These are phyloP conservation scores for Holacanthella duospinosa DNA, from an alignment of 2,888 invertebrate species.

Conservation along the genomic window DNA sequence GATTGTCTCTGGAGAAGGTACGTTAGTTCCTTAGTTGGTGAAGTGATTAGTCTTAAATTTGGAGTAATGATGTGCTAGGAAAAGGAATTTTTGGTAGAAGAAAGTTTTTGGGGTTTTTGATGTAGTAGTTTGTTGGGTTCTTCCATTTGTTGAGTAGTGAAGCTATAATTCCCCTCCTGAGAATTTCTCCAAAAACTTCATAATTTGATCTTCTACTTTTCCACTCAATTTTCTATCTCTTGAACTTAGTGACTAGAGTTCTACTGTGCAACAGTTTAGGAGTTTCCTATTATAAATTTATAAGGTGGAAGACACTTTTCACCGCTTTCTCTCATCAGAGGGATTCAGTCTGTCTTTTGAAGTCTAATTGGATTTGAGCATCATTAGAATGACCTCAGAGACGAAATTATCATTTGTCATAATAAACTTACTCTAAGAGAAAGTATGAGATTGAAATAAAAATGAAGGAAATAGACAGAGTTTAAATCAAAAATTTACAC, in stretches of 20 bases:
- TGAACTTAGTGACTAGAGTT: background rate
- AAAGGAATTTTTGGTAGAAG: too few species aligned
- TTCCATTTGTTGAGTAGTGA: too few species aligned
- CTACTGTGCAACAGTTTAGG: background rate
- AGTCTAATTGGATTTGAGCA: background rate
- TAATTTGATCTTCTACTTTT: slow-evolving; percentile 30
- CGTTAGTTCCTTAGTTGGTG: background rate
- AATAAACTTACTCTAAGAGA: background rate
- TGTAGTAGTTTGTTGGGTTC: too few species aligned
- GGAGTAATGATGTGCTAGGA: background rate
- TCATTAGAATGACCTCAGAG: background rate
- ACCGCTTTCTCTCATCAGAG: too few species aligned
- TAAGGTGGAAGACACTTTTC: background rate
- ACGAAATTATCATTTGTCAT: background rate
- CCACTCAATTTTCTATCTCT: slow-evolving; percentile 23
- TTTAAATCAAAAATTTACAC: too few species aligned
- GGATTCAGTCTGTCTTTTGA: too few species aligned
- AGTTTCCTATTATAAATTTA: background rate
- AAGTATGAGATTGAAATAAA: background rate
- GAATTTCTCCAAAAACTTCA: slow-evolving; percentile 25
- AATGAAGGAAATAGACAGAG: background rate
- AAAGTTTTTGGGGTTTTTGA: too few species aligned
- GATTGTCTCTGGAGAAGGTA: background rate
- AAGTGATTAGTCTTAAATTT: background rate
- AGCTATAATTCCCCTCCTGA: slow-evolving; percentile 27